Conservation (phyloP, 2,797 vertebrate genomes). For the Novumbra hubbsi region DNA sequence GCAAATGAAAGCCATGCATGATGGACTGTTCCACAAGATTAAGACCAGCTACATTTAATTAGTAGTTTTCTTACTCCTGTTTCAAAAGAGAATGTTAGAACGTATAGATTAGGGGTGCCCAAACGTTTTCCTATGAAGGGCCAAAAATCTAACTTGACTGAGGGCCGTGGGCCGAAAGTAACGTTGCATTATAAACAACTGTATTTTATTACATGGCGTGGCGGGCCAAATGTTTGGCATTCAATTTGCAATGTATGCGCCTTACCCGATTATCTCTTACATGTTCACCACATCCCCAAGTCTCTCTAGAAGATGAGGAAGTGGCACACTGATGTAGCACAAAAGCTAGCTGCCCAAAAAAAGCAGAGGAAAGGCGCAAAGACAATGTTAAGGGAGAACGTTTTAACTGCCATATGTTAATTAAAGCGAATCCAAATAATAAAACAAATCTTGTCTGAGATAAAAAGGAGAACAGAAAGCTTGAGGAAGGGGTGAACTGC, state of each 20-base stretch:
- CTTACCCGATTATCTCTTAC: neutral
- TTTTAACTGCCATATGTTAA: conserved; percentile 72
- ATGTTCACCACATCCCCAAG: neutral
- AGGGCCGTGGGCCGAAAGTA: too few relatives aligned
- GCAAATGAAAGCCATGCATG: too few relatives aligned
- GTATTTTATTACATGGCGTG: too few relatives aligned
- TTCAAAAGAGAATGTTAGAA: too few relatives aligned
- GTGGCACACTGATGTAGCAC: conserved; percentile 54
- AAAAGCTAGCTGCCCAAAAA: conserved; percentile 64
- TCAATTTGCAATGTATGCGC: neutral
- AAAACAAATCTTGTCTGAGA: conserved; percentile 63
- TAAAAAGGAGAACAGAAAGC: conserved; percentile 51
- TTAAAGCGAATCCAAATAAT: conserved; percentile 68
- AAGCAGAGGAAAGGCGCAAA: conserved; percentile 48
- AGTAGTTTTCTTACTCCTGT: conserved; percentile 10
- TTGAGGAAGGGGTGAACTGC: conserved; percentile 55
- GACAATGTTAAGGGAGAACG: conserved; percentile 42
- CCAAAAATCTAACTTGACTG: too few relatives aligned
- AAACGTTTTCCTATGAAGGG: too few relatives aligned
- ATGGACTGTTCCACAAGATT: conserved; percentile 37
- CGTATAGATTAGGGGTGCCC: too few relatives aligned
- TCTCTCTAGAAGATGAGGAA: conserved; percentile 49
- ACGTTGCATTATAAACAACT: too few relatives aligned
- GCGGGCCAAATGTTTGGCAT: too few relatives aligned
- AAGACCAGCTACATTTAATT: conserved; percentile 29